These are phyloP conservation scores for Agrypnus murinus DNA, from an alignment of 2,888 invertebrate genomes.

Conservation along the genomic window DNA sequence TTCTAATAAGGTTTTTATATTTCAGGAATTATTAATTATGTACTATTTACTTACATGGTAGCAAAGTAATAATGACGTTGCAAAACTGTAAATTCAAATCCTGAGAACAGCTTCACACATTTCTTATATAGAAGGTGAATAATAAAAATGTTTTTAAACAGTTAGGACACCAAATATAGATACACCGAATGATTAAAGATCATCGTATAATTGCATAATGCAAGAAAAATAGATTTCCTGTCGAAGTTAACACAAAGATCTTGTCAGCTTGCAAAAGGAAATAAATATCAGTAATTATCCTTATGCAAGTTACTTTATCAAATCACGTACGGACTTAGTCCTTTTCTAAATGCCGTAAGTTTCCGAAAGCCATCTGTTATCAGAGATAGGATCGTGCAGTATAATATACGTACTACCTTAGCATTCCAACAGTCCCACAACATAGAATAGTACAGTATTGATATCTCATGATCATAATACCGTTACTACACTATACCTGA, in stretches of 20 bases:
- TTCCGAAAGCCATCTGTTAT: slow-evolving; percentile 65
- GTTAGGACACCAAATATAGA: neutral
- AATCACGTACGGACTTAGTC: slow-evolving; percentile 52
- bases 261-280: slow-evolving; percentile 30
- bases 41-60: neutral
- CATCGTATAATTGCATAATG: neutral
- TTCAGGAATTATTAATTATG: too few species aligned
- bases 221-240: slow-evolving; percentile 32
- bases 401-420: slow-evolving; percentile 60
- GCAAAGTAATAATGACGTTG: neutral
- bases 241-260: slow-evolving; percentile 11
- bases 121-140: neutral
- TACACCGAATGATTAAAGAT: slow-evolving; percentile 2
- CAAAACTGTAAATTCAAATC: neutral
- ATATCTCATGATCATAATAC: slow-evolving; percentile 64
- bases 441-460: slow-evolving; percentile 59
- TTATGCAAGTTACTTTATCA: slow-evolving; percentile 46
- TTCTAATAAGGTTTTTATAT: too few species aligned
- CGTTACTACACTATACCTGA: slow-evolving; percentile 62
- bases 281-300: slow-evolving; percentile 48
- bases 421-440: slow-evolving; percentile 59
- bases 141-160: neutral
- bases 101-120: neutral
- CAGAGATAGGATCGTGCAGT: slow-evolving; percentile 63
- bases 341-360: slow-evolving; percentile 58